Evolutionary conservation across 2,113 vertebrate species (phyloP).

Genomic region (Calidris pugnax): DNA sequence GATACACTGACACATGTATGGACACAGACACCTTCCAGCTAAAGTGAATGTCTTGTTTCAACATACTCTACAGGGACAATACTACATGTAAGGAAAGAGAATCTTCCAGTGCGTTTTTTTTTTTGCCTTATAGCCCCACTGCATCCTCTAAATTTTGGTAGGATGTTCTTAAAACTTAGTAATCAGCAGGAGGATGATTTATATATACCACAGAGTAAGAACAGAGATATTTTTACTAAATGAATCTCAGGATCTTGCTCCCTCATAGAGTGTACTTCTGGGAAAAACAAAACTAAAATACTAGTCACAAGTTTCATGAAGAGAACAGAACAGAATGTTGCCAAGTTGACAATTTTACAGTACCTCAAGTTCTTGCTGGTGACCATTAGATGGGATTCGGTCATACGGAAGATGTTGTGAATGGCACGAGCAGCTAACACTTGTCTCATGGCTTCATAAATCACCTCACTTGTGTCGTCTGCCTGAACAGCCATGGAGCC

Average conservation of each 20-base stretch:
- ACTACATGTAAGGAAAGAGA: neutral
- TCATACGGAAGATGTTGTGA: constrained; percentile 96
- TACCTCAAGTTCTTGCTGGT: constrained; percentile 89
- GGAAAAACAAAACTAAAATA: neutral
- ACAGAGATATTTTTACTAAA: neutral
- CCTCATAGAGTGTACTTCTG: neutral
- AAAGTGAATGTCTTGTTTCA: neutral
- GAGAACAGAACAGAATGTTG: neutral
- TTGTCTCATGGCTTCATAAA: constrained; percentile 97
- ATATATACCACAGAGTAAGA: neutral
- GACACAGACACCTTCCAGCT: neutral
- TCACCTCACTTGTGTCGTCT: constrained; percentile 85
- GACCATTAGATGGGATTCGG: constrained; percentile 94
- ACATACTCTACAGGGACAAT: neutral
- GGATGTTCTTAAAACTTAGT: neutral
- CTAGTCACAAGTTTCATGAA: neutral
- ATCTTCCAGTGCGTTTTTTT: neutral
- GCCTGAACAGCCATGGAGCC: constrained; percentile 94
- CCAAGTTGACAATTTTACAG: neutral
- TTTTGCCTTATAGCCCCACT: neutral
- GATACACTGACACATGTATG: accelerated
- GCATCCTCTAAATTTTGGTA: neutral
- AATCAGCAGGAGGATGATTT: neutral
- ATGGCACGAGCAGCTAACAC: constrained; percentile 95
- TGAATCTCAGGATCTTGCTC: neutral